A percentile compares a stretch with the other conserved stretches of the same genome.
Conservation (phyloP, 2,888 invertebrate species). For the Microplitis deprimator region DNA sequence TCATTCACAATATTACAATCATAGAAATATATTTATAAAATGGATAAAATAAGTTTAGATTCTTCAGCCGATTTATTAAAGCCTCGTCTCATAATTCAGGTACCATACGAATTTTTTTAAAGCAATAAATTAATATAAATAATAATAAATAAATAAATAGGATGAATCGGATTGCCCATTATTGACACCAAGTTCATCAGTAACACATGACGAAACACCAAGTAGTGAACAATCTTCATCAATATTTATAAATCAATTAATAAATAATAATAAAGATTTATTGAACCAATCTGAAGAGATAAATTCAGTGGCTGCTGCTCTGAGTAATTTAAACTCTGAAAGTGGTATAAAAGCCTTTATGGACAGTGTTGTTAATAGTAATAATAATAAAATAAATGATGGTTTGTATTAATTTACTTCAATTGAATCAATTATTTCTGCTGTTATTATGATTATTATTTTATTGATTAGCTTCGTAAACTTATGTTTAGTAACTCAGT, state of each 20-base stretch:
- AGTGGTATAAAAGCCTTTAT: constrained; percentile 66
- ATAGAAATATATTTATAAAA: too few relatives aligned
- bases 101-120: background rate
- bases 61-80: constrained; percentile 54
- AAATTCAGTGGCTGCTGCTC: constrained; percentile 54
- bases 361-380: constrained; percentile 64
- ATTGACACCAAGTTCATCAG: constrained; percentile 77
- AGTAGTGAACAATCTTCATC: constrained; percentile 53
- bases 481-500: background rate
- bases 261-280: constrained; percentile 55
- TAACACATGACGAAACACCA: constrained; percentile 69
- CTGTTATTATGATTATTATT: background rate
- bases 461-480: background rate
- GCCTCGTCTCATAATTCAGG: background rate
- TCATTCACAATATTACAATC: too few relatives aligned
- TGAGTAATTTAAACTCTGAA: constrained; percentile 64
- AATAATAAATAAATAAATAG: constrained; percentile 46
- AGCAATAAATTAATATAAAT: constrained; percentile 1
- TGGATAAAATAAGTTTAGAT: too few relatives aligned
- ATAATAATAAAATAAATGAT: constrained; percentile 62
- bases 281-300: constrained; percentile 44
- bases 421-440: background rate
- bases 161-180: constrained; percentile 79
- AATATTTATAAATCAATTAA: constrained; percentile 58
- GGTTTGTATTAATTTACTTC: constrained; percentile 56